Evolutionary conservation across 2,113 vertebrate genomes (phyloP).

Genomic region (Anser cygnoides): DNA sequence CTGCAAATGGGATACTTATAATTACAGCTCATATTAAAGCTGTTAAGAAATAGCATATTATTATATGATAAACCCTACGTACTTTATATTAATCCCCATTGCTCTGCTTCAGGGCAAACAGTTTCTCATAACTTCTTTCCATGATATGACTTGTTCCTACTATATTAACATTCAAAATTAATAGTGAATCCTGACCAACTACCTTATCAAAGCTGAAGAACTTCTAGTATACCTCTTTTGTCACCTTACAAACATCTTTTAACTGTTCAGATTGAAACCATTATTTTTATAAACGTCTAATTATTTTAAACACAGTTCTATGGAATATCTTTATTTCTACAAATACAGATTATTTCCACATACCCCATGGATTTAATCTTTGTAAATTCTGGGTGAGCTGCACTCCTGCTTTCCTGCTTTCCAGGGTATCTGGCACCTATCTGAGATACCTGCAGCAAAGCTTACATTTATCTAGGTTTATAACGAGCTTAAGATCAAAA

Average conservation of each 20-base stretch:
- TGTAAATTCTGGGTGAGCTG: background rate
- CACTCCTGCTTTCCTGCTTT: background rate
- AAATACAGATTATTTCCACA: conserved; percentile 2
- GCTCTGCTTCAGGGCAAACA: conserved; percentile 42
- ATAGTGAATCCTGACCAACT: background rate
- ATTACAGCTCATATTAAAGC: conserved; percentile 50
- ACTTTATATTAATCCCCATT: conserved; percentile 47
- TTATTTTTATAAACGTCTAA: background rate
- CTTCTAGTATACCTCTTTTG: background rate
- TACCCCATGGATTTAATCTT: background rate
- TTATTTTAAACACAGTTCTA: background rate
- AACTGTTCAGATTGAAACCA: background rate
- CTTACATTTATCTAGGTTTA: conserved; percentile 33
- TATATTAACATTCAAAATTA: conserved; percentile 29
- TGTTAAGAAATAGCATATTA: conserved; percentile 4
- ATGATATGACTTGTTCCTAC: background rate
- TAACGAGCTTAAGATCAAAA: conserved; percentile 44
- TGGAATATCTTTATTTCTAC: background rate
- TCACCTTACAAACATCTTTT: background rate
- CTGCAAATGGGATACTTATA: conserved; percentile 38
- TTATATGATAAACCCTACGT: background rate
- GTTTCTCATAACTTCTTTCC: conserved; percentile 32
- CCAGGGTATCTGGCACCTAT: background rate
- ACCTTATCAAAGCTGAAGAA: background rate
- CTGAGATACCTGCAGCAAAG: conserved; percentile 41